Conservation (phyloP, 2,113 vertebrate genomes). For the Colossoma macropomum region DNA sequence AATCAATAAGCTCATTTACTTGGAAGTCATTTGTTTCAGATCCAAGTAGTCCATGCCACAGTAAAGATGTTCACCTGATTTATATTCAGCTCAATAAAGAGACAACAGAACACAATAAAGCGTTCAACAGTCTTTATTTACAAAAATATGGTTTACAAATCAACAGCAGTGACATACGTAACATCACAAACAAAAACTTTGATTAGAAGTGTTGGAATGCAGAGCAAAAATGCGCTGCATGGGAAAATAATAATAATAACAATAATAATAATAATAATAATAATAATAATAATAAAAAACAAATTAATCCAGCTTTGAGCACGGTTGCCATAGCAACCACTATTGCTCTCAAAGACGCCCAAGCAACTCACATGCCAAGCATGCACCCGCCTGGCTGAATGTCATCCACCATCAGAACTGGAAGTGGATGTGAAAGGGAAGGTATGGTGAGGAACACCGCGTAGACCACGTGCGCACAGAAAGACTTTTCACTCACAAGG, state of each 20-base stretch:
- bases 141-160: constrained; percentile 54
- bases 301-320: neutral
- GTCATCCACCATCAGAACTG: neutral
- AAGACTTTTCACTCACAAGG: neutral
- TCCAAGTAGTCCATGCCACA: neutral
- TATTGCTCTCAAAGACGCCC: constrained; percentile 12
- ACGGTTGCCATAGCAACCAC: constrained; percentile 51
- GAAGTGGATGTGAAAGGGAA: constrained; percentile 8
- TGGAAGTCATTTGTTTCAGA: neutral
- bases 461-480: neutral
- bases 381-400: neutral
- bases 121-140: constrained; percentile 43
- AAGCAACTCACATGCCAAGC: neutral
- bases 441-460: neutral
- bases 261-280: neutral
- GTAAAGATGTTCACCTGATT: neutral
- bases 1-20: neutral
- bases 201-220: neutral
- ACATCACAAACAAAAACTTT: constrained; percentile 10
- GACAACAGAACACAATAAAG: neutral
- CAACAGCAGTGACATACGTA: constrained; percentile 18
- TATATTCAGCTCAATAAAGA: constrained; percentile 38
- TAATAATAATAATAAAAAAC: neutral
- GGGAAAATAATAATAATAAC: constrained; percentile 9
- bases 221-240: neutral